These are phyloP conservation scores for Cyprinodon brontotheroides DNA, from an alignment of 2,113 vertebrate species.

Conservation along the genomic window DNA sequence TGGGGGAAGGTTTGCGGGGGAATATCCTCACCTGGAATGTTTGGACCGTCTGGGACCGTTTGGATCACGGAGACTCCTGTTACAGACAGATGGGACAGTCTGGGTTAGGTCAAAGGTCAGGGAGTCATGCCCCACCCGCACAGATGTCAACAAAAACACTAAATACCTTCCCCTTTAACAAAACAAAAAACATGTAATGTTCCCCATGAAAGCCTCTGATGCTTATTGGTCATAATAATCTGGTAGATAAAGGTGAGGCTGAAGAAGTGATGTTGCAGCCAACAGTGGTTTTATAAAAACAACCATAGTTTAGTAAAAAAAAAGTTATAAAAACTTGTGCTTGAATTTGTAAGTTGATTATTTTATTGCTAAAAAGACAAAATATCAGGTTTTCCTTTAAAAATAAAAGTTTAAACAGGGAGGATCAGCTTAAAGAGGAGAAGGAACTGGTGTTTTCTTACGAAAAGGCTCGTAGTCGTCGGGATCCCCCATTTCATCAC, in stretches of 20 bases:
- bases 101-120: slow-evolving; percentile 51
- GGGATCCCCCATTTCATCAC: slow-evolving; percentile 19
- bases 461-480: slow-evolving; percentile 41
- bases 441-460: slow-evolving; percentile 8
- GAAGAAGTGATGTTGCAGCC: neutral
- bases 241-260: slow-evolving; percentile 12
- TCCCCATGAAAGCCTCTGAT: neutral
- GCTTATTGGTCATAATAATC: neutral
- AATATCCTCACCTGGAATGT: slow-evolving; percentile 67
- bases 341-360: neutral
- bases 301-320: neutral
- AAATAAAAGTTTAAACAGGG: neutral
- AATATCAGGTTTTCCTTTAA: neutral
- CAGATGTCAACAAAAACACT: slow-evolving; percentile 32
- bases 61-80: slow-evolving; percentile 24
- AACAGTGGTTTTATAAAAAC: neutral
- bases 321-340: neutral
- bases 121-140: slow-evolving; percentile 25
- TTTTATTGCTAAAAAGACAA: neutral
- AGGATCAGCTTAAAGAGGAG: neutral
- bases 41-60: neutral
- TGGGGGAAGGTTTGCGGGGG: slow-evolving; percentile 11
- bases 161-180: neutral
- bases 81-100: slow-evolving; percentile 57
- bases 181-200: neutral